Evolutionary conservation across 1,140 invertebrate species (phyloP).

Genomic region (Chironomus striatipennis): DNA sequence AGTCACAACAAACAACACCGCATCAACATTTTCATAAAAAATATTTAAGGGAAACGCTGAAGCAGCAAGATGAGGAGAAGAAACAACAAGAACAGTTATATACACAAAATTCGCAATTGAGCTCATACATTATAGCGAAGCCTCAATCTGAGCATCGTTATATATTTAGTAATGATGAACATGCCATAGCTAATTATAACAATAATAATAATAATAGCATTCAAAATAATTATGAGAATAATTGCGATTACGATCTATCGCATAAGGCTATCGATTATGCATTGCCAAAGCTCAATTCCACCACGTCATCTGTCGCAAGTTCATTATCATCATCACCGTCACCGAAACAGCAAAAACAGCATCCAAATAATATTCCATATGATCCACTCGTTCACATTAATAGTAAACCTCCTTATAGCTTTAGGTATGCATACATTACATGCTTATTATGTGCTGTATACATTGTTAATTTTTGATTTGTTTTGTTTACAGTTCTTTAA

Average conservation of each 20-base stretch:
- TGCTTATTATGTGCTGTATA: background rate
- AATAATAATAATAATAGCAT: constrained; percentile 27
- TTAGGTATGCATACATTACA: constrained; percentile 31
- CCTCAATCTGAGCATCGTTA: background rate
- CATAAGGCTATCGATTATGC: constrained; percentile 7
- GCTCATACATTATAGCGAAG: background rate
- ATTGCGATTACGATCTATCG: background rate
- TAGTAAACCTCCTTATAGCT: constrained; percentile 87
- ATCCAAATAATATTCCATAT: constrained; percentile 63
- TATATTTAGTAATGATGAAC: background rate
- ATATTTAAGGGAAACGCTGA: constrained; percentile 24
- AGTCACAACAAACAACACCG: background rate
- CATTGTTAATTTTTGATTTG: background rate
- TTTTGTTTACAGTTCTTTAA: constrained; percentile 74
- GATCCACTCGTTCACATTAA: constrained; percentile 70
- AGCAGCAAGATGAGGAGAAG: constrained; percentile 12
- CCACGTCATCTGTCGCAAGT: background rate
- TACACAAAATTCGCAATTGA: constrained; percentile 4
- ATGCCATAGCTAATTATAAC: constrained; percentile 17
- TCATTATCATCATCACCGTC: constrained; percentile 29
- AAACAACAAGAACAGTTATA: constrained; percentile 1
- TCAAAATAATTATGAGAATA: background rate
- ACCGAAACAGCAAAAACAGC: constrained; percentile 46
- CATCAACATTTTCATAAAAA: constrained; percentile 27
- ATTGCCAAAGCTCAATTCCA: background rate